A percentile compares a stretch with the other conserved stretches of the same genome.
phyloP scores from a whole-genome alignment of 2,888 invertebrate species.

The Panopea generosa region DNA sequence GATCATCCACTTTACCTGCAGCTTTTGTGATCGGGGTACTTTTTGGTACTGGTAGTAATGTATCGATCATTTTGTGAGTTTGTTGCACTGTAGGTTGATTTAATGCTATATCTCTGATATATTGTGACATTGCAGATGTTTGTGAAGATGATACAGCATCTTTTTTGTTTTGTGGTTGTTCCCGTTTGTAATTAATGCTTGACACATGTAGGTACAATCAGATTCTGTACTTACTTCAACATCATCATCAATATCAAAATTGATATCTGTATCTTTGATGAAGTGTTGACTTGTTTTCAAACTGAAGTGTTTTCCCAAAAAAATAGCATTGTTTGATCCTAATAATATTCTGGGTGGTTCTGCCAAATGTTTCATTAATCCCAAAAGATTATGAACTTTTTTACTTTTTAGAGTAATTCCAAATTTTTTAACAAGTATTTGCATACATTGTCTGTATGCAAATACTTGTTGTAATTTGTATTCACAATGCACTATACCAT shows the following conservation, averaged over 20 bases:
- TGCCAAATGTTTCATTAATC: neutral
- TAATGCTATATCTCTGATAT: too few relatives aligned
- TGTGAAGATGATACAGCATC: too few relatives aligned
- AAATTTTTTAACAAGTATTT: neutral
- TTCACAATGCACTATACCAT: neutral
- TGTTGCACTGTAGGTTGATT: too few relatives aligned
- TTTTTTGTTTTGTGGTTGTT: neutral
- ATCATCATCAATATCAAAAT: neutral
- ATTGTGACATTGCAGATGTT: too few relatives aligned
- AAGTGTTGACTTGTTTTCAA: neutral
- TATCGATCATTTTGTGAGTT: too few relatives aligned
- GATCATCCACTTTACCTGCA: too few relatives aligned
- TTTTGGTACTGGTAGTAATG: too few relatives aligned
- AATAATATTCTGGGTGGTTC: conserved; percentile 8
- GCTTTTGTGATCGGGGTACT: too few relatives aligned
- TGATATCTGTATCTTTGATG: too few relatives aligned
- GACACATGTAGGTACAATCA: neutral
- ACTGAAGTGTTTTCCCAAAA: neutral
- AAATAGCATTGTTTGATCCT: conserved; percentile 15
- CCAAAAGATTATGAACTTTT: neutral
- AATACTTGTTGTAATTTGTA: neutral
- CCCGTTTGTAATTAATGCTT: neutral
- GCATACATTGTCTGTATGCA: neutral
- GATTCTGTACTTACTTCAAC: neutral
- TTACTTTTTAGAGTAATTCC: neutral